A percentile compares a stretch with the other conserved stretches of the same genome.
phyloP scores from a whole-genome alignment of 2,113 vertebrate species.

The Thunnus thynnus region DNA sequence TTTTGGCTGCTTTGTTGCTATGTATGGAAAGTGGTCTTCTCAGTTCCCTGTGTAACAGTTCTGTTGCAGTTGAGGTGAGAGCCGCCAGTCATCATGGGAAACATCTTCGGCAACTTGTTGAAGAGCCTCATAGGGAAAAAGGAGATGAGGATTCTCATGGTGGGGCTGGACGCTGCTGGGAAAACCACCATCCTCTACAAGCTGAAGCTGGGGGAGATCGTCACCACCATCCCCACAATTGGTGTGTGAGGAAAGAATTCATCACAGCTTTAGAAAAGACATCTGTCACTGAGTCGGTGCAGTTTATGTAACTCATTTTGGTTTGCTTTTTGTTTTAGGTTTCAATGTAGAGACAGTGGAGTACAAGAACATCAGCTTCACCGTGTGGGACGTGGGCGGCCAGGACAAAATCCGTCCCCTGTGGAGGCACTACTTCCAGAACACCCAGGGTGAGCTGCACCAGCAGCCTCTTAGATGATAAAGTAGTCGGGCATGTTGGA shows the following conservation, averaged over 20 bases:
- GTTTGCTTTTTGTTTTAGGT: constrained; percentile 79
- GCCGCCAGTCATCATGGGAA: constrained; percentile 87
- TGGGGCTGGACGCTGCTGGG: constrained; percentile 92
- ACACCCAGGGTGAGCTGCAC: constrained; percentile 91
- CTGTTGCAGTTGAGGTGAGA: constrained; percentile 55
- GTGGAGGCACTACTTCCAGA: constrained; percentile 99
- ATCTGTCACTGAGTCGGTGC: neutral
- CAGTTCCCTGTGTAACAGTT: constrained; percentile 47
- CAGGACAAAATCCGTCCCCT: constrained; percentile 98
- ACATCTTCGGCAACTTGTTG: constrained; percentile 93
- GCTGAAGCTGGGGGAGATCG: constrained; percentile 94
- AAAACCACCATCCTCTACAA: constrained; percentile 97
- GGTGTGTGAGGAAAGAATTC: constrained; percentile 73
- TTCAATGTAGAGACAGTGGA: constrained; percentile 98
- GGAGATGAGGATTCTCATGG: constrained; percentile 96
- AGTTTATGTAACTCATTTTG: neutral
- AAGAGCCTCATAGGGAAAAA: constrained; percentile 97
- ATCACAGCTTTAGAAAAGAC: neutral
- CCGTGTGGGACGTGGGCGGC: constrained; percentile 98
- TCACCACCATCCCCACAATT: constrained; percentile 94
- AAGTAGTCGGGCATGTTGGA: neutral
- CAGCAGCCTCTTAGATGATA: constrained; percentile 6
- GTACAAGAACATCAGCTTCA: constrained; percentile 99
- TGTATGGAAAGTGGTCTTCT: constrained; percentile 9
- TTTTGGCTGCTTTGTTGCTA: constrained; percentile 35